Base-by-base conservation (phyloP, 2,113 vertebrate genomes). In the Diphyllodes magnificus region DNA sequence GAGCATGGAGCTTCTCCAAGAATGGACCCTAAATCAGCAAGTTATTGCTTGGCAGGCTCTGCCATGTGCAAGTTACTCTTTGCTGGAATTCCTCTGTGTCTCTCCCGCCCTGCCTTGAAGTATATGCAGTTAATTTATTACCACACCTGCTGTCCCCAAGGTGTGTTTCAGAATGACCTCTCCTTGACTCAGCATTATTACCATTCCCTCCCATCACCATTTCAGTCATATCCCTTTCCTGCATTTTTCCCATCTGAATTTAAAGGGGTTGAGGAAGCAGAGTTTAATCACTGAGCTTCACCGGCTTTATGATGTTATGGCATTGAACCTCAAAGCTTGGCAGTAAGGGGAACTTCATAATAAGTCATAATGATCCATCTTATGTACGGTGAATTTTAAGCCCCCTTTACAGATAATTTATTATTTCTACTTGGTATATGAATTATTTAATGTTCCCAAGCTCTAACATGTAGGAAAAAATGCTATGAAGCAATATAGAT, bases 111-210 rank as follows among this genome's bases (percentile, higher is more conserved):
- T 81, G 80, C 24, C 60, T 68, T 83, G 47, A 90, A 88, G 76
- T 28, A 64, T n/a, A 68, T 71, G 39, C 5, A 65, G 77, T 45
- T 71, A 93, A 94, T 93, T 90, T 96, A 95, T 93, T 78, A 71
- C 60, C 65, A 61, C 76, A 94, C 76, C 90, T 94, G 68, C 51
- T 82, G 59, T 90, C 93, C 61, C 88, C 65, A 88, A 90, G 72
- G 64, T 84, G 57, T 78, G 80, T 86, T 96, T 93, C 68, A 68
- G 72, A 94, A 78, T 82, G 72, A 94, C 88, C 86, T 81, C 31
- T 86, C 39, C 88, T 90, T 93, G 85, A 71, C 69, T 92, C 30
- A 9, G 13, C 49, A 54, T 71, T 75, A 92, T 91, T 86, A 86
- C 44, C n/a, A 68, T 83, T 95, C 85, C 30, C 22, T 92, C 56